These are phyloP conservation scores for Cydia strobilella DNA, from an alignment of 1,140 invertebrate species.

Conservation along the genomic window DNA sequence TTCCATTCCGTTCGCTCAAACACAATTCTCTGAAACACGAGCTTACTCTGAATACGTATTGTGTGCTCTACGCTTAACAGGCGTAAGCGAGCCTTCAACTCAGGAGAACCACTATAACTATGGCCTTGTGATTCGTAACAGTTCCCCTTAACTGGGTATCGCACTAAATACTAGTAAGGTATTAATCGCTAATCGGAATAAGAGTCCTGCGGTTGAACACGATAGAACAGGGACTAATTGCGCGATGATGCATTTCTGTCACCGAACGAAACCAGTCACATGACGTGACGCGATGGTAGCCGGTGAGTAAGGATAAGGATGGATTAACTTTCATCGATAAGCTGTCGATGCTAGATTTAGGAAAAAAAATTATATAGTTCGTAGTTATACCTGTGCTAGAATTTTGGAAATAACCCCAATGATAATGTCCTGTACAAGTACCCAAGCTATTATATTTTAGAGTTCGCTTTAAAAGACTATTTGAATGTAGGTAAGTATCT, in stretches of 20 bases:
- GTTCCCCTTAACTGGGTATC: neutral
- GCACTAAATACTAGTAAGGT: neutral
- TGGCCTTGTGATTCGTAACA: neutral
- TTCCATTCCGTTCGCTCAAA: neutral
- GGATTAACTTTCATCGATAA: slow-evolving; percentile 2
- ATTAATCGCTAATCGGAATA: neutral
- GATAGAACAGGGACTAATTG: slow-evolving; percentile 32
- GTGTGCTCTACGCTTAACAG: neutral
- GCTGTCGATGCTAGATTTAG: neutral
- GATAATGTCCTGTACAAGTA: too few relatives aligned
- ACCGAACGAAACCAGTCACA: slow-evolving; percentile 33
- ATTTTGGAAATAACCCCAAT: too few relatives aligned
- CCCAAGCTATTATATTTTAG: too few relatives aligned
- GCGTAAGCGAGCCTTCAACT: neutral
- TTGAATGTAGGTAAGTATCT: too few relatives aligned
- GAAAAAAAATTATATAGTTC: too few relatives aligned
- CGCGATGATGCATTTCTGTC: slow-evolving; percentile 42
- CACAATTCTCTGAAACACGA: neutral
- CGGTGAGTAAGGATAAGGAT: neutral
- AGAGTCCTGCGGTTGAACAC: slow-evolving; percentile 11
- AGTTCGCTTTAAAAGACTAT: too few relatives aligned
- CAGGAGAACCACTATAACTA: neutral
- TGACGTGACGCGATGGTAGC: slow-evolving; percentile 30
- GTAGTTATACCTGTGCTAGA: too few relatives aligned
- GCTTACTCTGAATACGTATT: neutral